A percentile compares a stretch with the other conserved stretches of the same genome.
Evolutionary conservation across 1,140 invertebrate genomes (phyloP).

Genomic region (Drosophila pectinifera): DNA sequence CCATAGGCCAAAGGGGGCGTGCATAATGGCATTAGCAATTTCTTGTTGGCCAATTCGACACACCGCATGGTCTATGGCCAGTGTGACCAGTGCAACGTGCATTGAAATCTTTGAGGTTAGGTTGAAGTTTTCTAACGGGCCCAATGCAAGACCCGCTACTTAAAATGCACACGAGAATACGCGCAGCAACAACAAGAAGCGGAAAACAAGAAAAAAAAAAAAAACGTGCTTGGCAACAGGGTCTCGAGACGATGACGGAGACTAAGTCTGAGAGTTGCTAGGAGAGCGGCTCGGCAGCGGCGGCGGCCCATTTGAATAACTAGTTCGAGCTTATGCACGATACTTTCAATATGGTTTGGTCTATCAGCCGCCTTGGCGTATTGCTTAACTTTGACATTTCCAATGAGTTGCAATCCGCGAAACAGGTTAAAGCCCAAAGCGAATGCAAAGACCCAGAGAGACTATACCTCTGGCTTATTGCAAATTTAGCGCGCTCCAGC

Average conservation of each 20-base stretch:
- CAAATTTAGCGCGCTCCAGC: slow-evolving; percentile 66
- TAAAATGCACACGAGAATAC: slow-evolving; percentile 69
- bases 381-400: slow-evolving; percentile 82
- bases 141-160: slow-evolving; percentile 71
- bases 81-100: slow-evolving; percentile 44
- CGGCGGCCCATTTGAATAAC: slow-evolving; percentile 74
- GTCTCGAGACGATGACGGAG: slow-evolving; percentile 11
- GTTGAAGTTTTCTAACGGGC: slow-evolving; percentile 70
- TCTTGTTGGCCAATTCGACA: slow-evolving; percentile 59
- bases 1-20: slow-evolving; percentile 46
- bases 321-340: slow-evolving; percentile 68
- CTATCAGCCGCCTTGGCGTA: slow-evolving; percentile 55
- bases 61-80: slow-evolving; percentile 43
- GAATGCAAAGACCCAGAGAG: slow-evolving; percentile 57
- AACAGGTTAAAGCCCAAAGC: slow-evolving; percentile 76
- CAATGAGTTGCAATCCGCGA: slow-evolving; percentile 74
- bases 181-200: slow-evolving; percentile 25
- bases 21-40: slow-evolving; percentile 70
- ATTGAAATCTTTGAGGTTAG: slow-evolving; percentile 57
- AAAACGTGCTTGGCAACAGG: slow-evolving; percentile 80
- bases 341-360: slow-evolving; percentile 80
- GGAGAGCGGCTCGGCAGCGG: slow-evolving; percentile 37
- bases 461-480: slow-evolving; percentile 43
- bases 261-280: slow-evolving; percentile 5
- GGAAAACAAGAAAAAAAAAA: slow-evolving; percentile 68